Percentiles rank a stretch among this genome's conserved stretches.
Evolutionary conservation across 2,888 invertebrate species (phyloP).

Genomic region (Lobophora halterata): DNA sequence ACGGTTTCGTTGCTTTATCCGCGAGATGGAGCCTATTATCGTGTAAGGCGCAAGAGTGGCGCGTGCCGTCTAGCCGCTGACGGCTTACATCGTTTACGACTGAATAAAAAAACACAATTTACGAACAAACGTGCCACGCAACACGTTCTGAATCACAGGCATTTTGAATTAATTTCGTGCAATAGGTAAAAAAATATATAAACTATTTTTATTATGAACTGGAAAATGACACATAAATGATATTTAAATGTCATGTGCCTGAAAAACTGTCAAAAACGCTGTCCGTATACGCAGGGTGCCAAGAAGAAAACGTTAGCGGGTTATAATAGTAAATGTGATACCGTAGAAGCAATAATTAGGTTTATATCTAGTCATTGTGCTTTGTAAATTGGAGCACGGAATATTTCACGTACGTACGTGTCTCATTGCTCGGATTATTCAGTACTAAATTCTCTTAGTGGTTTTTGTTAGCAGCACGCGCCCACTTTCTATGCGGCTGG

Average conservation of each 20-base stretch:
- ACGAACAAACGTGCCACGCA: slow-evolving; percentile 37
- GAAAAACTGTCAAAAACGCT: slow-evolving; percentile 25
- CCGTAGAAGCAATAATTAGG: slow-evolving; percentile 48
- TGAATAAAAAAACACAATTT: slow-evolving; percentile 46
- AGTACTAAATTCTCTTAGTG: slow-evolving; percentile 59
- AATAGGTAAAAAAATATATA: slow-evolving; percentile 17
- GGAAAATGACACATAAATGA: slow-evolving; percentile 13
- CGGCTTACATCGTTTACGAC: slow-evolving; percentile 52
- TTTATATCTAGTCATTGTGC: slow-evolving; percentile 60
- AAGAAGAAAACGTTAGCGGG: slow-evolving; percentile 54
- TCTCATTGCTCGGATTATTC: slow-evolving; percentile 76
- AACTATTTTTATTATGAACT: background rate
- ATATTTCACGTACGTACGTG: slow-evolving; percentile 75
- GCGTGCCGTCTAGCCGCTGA: slow-evolving; percentile 46
- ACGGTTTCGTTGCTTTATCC: slow-evolving; percentile 79
- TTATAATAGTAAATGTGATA: slow-evolving; percentile 39
- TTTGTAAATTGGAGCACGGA: slow-evolving; percentile 66
- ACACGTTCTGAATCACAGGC: slow-evolving; percentile 24
- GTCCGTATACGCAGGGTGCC: slow-evolving; percentile 38
- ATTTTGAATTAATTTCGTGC: slow-evolving; percentile 28
- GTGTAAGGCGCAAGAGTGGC: slow-evolving; percentile 49
- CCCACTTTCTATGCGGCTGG: slow-evolving; percentile 69
- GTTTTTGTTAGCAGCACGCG: slow-evolving; percentile 74
- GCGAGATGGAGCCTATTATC: slow-evolving; percentile 71
- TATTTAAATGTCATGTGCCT: background rate